phyloP scores from a whole-genome alignment of 2,113 vertebrate species.

The Polypterus senegalus region DNA sequence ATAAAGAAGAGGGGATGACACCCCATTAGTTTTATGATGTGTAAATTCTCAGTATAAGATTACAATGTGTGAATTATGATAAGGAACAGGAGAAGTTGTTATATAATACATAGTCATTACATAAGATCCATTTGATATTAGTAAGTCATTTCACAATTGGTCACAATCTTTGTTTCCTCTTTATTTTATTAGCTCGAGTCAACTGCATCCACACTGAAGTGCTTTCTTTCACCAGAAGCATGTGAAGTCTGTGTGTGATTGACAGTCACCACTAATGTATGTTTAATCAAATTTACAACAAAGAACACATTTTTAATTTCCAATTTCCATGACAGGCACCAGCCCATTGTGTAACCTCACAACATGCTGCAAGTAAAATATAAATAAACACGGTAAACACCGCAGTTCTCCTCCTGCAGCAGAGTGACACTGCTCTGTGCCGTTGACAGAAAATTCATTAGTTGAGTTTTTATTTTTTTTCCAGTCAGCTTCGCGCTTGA shows the following conservation, averaged over 20 bases:
- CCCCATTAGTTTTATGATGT: no score
- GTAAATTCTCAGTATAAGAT: no score
- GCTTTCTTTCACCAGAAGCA: constrained; percentile 61
- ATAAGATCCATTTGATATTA: no score
- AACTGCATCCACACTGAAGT: constrained; percentile 30
- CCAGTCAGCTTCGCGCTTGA: constrained; percentile 70
- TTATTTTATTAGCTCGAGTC: no score
- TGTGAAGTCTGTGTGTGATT: constrained; percentile 50
- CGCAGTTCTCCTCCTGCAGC: constrained; percentile 39
- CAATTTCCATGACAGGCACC: constrained; percentile 54
- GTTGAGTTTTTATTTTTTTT: constrained; percentile 36
- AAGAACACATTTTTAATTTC: constrained; percentile 59
- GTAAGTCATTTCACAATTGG: no score
- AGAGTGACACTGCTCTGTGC: constrained; percentile 37
- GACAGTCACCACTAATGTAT: constrained; percentile 19
- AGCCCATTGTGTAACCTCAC: constrained; percentile 50
- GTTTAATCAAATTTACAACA: constrained; percentile 56
- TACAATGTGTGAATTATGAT: no score
- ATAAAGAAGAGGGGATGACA: no score
- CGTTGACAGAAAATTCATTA: constrained; percentile 67
- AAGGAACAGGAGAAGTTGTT: no score
- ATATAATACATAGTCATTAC: no score
- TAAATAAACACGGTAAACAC: constrained; percentile 35
- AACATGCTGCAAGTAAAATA: constrained; percentile 41
- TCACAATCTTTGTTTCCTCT: no score